A percentile compares a stretch with the other conserved stretches of the same genome.
Evolutionary conservation across 2,888 invertebrate species (phyloP).

Genomic region (Noctuana brunneofusca): DNA sequence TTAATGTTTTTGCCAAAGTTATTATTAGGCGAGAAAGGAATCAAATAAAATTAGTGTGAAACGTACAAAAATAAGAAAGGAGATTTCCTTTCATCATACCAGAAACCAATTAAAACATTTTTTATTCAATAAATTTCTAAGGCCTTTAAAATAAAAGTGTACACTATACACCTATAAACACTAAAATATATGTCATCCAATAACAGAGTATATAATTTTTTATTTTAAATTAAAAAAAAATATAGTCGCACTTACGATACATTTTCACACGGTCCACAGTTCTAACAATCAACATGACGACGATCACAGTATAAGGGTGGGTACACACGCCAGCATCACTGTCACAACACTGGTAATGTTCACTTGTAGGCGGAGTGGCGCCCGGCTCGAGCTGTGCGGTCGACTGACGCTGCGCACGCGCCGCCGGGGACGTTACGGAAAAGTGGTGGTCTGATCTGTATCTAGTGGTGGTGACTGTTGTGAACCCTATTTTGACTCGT

Average conservation of each 20-base stretch:
- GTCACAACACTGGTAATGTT: constrained; percentile 57
- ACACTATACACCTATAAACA: too few species aligned
- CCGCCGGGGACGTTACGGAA: constrained; percentile 30
- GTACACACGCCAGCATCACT: constrained; percentile 70
- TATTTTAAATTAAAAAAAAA: background rate
- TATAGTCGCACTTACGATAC: constrained; percentile 58
- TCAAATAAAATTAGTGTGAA: too few species aligned
- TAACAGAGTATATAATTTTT: too few species aligned
- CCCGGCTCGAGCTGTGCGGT: constrained; percentile 37
- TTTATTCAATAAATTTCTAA: too few species aligned
- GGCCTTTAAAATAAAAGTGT: too few species aligned
- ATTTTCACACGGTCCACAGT: constrained; percentile 58
- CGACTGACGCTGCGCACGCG: constrained; percentile 32
- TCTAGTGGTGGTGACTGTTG: constrained; percentile 12
- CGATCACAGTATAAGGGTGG: constrained; percentile 54
- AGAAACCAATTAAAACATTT: too few species aligned
- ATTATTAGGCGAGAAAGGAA: too few species aligned
- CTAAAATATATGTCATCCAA: too few species aligned
- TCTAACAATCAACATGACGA: constrained; percentile 41
- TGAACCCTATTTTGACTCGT: constrained; percentile 29
- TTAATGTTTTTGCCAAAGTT: too few species aligned
- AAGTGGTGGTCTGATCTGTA: constrained; percentile 17
- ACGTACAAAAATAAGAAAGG: too few species aligned
- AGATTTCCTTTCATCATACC: too few species aligned
- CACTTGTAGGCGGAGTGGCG: constrained; percentile 37